Conservation (phyloP, 2,888 invertebrate genomes). For the Dasysyrphus albostriatus region DNA sequence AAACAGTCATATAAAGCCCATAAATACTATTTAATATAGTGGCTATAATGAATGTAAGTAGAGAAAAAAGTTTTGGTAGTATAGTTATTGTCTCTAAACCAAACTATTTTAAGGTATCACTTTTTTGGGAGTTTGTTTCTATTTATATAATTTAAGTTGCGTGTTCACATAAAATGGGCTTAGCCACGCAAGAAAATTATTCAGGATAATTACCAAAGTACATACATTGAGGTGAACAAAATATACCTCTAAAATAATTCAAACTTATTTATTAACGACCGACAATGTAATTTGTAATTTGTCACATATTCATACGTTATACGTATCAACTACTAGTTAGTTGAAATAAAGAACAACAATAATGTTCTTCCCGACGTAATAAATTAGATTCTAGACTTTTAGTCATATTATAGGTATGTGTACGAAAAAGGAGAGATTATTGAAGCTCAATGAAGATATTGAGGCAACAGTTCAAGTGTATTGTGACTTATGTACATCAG, state of each 20-base stretch:
- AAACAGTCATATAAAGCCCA: neutral
- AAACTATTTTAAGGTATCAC: neutral
- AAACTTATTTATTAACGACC: conserved; percentile 16
- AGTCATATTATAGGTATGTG: no score
- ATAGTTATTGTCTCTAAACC: neutral
- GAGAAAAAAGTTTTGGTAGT: neutral
- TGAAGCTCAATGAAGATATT: no score
- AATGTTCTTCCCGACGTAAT: neutral
- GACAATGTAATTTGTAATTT: conserved; percentile 23
- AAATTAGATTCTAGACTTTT: no score
- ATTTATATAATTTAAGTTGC: neutral
- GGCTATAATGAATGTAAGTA: neutral
- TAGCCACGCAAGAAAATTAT: conserved; percentile 16
- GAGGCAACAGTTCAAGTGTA: no score
- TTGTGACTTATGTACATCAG: no score
- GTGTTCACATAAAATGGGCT: neutral
- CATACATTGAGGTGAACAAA: neutral
- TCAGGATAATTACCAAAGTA: conserved; percentile 7
- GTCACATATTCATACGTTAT: neutral
- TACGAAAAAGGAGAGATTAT: no score
- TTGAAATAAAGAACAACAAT: neutral
- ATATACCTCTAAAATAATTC: conserved; percentile 18
- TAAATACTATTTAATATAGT: neutral
- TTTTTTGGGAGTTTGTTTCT: conserved; percentile 1
- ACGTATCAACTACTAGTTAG: neutral